Conservation (phyloP, 2,888 invertebrate genomes). For the Cataglyphis cursor region DNA sequence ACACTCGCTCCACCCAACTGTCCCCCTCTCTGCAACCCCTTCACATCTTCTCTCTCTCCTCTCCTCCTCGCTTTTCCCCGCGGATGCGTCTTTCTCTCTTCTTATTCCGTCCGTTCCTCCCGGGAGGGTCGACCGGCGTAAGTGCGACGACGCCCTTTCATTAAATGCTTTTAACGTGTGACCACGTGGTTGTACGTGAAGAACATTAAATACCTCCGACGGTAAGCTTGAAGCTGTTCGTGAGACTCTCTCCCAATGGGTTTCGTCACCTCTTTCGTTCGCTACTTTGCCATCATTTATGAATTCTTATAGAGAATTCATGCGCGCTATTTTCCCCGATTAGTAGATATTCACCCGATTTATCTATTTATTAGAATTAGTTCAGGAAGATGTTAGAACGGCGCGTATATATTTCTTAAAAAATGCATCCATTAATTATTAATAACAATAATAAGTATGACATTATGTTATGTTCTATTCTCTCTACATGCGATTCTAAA, state of each 20-base stretch:
- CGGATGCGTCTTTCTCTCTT: slow-evolving; percentile 52
- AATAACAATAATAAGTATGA: background rate
- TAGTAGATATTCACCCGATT: background rate
- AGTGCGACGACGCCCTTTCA: slow-evolving; percentile 79
- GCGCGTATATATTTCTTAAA: background rate
- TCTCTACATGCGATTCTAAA: background rate
- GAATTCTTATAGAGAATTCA: slow-evolving; percentile 14
- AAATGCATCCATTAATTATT: background rate
- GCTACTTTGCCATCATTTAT: slow-evolving; percentile 35
- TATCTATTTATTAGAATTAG: background rate
- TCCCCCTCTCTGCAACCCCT: slow-evolving; percentile 47
- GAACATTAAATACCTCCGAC: slow-evolving; percentile 68
- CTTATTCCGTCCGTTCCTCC: slow-evolving; percentile 56
- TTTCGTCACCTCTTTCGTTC: slow-evolving; percentile 58
- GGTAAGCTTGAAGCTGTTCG: slow-evolving; percentile 50
- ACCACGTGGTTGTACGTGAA: slow-evolving; percentile 69
- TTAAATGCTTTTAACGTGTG: slow-evolving; percentile 78
- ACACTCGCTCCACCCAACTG: slow-evolving; percentile 66
- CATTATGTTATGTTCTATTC: background rate
- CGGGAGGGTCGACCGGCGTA: slow-evolving; percentile 69
- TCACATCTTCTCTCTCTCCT: background rate
- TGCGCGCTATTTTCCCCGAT: background rate
- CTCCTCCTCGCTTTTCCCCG: slow-evolving; percentile 34
- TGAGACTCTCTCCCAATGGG: slow-evolving; percentile 53
- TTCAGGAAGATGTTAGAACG: background rate